phyloP scores from a whole-genome alignment of 2,888 invertebrate genomes.

The Plemyria rubiginata region DNA sequence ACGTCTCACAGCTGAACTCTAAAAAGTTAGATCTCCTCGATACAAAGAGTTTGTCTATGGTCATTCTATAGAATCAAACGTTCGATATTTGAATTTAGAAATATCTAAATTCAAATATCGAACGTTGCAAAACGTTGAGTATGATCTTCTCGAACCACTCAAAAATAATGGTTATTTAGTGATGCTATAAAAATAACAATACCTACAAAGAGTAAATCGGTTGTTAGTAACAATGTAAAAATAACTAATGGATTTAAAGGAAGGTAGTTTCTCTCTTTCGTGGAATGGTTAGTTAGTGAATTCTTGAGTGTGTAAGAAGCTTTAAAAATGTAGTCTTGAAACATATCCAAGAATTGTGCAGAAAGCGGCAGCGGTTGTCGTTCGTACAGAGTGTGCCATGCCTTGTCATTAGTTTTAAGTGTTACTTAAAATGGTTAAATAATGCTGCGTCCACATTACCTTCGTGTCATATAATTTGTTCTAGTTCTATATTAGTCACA shows the following conservation, averaged over 20 bases:
- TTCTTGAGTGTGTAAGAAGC: slow-evolving; percentile 56
- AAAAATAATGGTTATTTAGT: not conserved
- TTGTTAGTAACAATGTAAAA: not conserved
- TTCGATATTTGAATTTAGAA: too few species aligned
- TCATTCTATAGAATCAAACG: too few species aligned
- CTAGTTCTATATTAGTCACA: too few species aligned
- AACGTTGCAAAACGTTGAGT: not conserved
- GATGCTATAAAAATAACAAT: not conserved
- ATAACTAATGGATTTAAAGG: not conserved
- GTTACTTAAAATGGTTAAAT: slow-evolving; percentile 48
- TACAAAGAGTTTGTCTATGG: too few species aligned
- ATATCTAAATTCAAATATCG: not conserved
- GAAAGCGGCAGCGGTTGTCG: slow-evolving; percentile 42
- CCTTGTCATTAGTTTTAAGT: slow-evolving; percentile 52
- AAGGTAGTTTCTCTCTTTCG: not conserved
- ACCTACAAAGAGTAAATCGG: not conserved
- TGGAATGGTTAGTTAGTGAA: slow-evolving; percentile 1
- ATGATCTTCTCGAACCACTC: not conserved
- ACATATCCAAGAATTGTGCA: slow-evolving; percentile 61
- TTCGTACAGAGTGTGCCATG: slow-evolving; percentile 58
- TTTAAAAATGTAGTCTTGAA: slow-evolving; percentile 63
- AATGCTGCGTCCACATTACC: not conserved
- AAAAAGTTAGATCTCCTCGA: not conserved
- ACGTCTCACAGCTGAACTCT: not conserved
- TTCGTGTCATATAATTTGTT: not conserved